Evolutionary conservation across 2,797 vertebrate species (phyloP), one percentile per base, ranked within the genome.

Genomic region (Perdix hodgsoniae): DNA sequence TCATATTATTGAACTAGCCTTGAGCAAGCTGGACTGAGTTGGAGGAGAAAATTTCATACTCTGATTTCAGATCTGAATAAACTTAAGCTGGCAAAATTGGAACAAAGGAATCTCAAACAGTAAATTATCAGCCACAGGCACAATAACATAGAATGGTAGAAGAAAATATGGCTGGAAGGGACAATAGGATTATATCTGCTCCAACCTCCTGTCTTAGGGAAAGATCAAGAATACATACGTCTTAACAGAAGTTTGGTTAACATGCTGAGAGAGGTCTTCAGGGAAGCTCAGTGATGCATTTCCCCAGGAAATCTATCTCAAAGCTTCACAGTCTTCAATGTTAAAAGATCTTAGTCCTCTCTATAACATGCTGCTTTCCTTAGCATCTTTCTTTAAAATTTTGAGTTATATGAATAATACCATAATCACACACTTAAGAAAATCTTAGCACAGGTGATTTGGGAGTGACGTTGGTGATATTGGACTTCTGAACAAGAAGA

Each of bases 91-190:
- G 49, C 40, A 83, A 86, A 94, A 80, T 44, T 77, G 49, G 49
- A 90, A 92, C 83, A 93, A 90, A 94, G 21, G 10, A 86, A 57
- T 86, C 44, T 84, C 15, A 82, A 88, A 76, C n/a, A 94, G 74
- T 92, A 87, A 83, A 94, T 95, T 93, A 61, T 52, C 21, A 87
- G 21, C n/a, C 54, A 86, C 49, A 63, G 79, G 29, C 2, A 10
- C 31, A 77, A 67, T 82, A 88, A 19, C 39, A 65, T 16, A 81
- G 57, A 82, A 67, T 65, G 17, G 44, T 8, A 42, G 37, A 22
- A 79, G 63, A 94, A 88, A 86, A 50, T 26, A 67, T 14, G 13
- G 2, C 40, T 91, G n/a, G 37, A 84, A 77, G 24, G 23, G 37
- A 61, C 37, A 74, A 87, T 15, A 65, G 22, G 22, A n/a, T 86